A percentile compares a stretch with the other conserved stretches of the same genome.
phyloP scores from a whole-genome alignment of 2,888 invertebrate species.

The Eilema griseolum region DNA sequence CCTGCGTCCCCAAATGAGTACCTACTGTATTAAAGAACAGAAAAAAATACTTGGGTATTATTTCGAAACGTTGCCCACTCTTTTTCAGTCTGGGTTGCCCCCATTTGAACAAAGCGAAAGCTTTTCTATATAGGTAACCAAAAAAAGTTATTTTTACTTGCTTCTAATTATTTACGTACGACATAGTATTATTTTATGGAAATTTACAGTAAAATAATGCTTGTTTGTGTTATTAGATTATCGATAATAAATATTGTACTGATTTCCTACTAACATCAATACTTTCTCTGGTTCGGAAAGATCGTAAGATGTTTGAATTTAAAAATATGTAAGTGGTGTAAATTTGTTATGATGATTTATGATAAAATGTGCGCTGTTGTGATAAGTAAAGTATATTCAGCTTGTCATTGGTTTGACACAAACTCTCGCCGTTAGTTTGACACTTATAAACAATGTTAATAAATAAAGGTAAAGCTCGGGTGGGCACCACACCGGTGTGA shows the following conservation, averaged over 20 bases:
- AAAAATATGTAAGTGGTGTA: slow-evolving; percentile 6
- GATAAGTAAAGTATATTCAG: background rate
- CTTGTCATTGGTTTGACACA: background rate
- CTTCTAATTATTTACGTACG: background rate
- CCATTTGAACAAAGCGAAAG: background rate
- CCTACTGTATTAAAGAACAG: too few species aligned
- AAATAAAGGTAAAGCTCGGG: background rate
- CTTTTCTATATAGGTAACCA: background rate
- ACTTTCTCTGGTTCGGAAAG: background rate
- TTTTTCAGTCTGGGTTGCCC: background rate
- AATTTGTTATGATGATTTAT: background rate
- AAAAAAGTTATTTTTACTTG: background rate
- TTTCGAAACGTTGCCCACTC: background rate
- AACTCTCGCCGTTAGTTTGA: too few species aligned
- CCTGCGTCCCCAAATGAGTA: background rate
- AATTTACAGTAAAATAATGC: background rate
- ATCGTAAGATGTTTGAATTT: background rate
- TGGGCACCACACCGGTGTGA: slow-evolving; percentile 36
- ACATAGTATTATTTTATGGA: background rate
- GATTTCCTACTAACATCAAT: background rate
- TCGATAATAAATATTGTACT: background rate
- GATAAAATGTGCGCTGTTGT: background rate
- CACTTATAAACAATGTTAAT: background rate
- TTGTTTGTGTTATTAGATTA: background rate
- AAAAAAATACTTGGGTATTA: background rate